Base-by-base conservation (phyloP, 2,888 invertebrate genomes). In the Clistopyga incitator region DNA sequence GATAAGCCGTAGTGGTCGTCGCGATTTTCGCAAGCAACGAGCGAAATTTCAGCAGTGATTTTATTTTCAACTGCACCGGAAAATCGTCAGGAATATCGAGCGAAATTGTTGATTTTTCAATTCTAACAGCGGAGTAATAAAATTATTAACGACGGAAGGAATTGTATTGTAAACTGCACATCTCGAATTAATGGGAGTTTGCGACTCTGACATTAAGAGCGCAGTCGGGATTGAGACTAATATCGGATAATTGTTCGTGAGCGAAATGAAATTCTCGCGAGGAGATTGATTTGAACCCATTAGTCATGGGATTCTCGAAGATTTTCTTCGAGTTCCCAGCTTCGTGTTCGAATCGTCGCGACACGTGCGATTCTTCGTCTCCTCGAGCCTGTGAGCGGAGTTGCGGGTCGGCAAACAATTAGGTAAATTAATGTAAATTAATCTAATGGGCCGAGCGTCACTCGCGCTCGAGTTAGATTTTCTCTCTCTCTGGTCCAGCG, bases 381-480 rank as follows among this genome's bases (percentile, higher is more conserved):
- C 25, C 50, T 72, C 77, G 76, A 20, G 54, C 11, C 38, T 34
- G 25, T 13, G 29, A 59, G 52, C 45, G 45, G 68, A 68, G 34
- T 47, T 18, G 70, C 47, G 67, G 59, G 85, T 84, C 84, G 80
- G 87, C 87, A 89, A 89, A 89, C 88, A 89, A 89, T 90, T 88
- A 88, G 85, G 84, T 88, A 87, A 88, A 89, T 89, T 89, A 89
- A 88, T 88, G 89, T 88, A 89, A 90, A 90, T 88, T 87, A 90
- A 87, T 87, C 89, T 90, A 90, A 90, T 88, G 83, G 87, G 87
- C 76, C 82, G 86, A 86, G 81, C 84, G 80, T 81, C 78, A 84
- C 78, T 78, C 74, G 78, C 71, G 64, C 68, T 47, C 74, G 10
- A 61, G 67, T 67, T 38, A 42, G 23, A 80, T 80, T 65, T 74